These are phyloP conservation scores for Hylaeus volcanicus DNA, from an alignment of 1,140 invertebrate genomes.

Conservation along the genomic window DNA sequence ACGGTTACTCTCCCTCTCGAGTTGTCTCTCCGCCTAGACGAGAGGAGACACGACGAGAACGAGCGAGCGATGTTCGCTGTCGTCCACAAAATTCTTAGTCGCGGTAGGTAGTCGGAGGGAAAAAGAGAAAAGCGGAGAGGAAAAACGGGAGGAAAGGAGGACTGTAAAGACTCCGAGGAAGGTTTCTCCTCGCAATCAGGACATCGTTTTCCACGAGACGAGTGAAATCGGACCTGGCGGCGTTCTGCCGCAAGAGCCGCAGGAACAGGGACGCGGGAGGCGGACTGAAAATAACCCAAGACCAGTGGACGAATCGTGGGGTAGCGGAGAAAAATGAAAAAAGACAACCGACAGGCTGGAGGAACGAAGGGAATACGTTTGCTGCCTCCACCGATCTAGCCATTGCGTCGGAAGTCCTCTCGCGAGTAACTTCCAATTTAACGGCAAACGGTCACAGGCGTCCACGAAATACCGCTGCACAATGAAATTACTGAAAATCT, in stretches of 20 bases:
- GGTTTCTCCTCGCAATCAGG: slow-evolving; percentile 64
- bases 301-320: slow-evolving; percentile 5
- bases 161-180: slow-evolving; percentile 47
- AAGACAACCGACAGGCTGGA: slow-evolving; percentile 10
- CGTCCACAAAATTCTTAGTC: slow-evolving; percentile 31
- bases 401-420: slow-evolving; percentile 15
- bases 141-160: slow-evolving; percentile 18
- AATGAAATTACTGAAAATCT: slow-evolving; percentile 32
- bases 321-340: neutral
- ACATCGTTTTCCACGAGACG: slow-evolving; percentile 65
- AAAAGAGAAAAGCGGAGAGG: too few relatives aligned
- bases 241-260: slow-evolving; percentile 30
- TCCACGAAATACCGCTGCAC: slow-evolving; percentile 6
- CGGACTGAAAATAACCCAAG: slow-evolving; percentile 49
- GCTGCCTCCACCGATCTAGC: slow-evolving; percentile 19
- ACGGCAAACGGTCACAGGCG: slow-evolving; percentile 27
- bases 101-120: slow-evolving; percentile 15
- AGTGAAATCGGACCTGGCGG: slow-evolving; percentile 63
- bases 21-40: neutral
- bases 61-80: slow-evolving; percentile 35
- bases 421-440: slow-evolving; percentile 47
- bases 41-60: slow-evolving; percentile 27
- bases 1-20: slow-evolving; percentile 65
- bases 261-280: slow-evolving; percentile 33
- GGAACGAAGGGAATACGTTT: slow-evolving; percentile 47